These are phyloP conservation scores for Hemibagrus guttatus DNA, from an alignment of 2,797 vertebrate genomes.

Conservation along the genomic window DNA sequence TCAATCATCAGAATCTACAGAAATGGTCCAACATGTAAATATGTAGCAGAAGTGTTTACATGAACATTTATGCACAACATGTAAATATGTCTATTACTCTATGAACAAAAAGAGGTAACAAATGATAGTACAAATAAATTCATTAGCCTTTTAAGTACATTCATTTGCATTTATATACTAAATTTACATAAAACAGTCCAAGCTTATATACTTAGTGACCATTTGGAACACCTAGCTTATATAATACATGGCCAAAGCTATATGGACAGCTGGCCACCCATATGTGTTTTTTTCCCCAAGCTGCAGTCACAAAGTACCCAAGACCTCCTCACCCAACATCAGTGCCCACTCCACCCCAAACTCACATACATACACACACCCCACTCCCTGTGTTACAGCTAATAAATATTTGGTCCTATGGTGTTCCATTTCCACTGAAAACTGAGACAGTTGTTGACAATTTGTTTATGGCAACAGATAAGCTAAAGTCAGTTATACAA, in stretches of 20 bases:
- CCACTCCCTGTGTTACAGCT: background rate
- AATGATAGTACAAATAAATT: background rate
- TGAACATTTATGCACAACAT: background rate
- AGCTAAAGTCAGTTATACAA: background rate
- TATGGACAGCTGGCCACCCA: background rate
- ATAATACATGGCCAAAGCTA: background rate
- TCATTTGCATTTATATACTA: background rate
- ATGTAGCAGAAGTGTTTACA: slow-evolving; percentile 1
- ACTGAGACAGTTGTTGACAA: background rate
- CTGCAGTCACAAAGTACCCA: background rate
- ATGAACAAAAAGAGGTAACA: background rate
- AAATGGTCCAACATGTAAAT: slow-evolving; percentile 14
- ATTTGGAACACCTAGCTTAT: background rate
- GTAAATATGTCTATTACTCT: background rate
- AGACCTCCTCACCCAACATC: background rate
- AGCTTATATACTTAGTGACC: background rate
- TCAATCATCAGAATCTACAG: slow-evolving; percentile 91
- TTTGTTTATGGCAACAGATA: background rate
- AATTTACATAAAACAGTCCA: background rate
- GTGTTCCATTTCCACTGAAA: background rate
- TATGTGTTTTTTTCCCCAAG: background rate
- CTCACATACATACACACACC: too few species aligned
- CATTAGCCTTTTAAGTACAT: background rate
- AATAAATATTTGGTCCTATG: background rate
- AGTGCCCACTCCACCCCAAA: background rate